Evolutionary conservation across 2,888 invertebrate genomes (phyloP).

Genomic region (Tachina lurida): DNA sequence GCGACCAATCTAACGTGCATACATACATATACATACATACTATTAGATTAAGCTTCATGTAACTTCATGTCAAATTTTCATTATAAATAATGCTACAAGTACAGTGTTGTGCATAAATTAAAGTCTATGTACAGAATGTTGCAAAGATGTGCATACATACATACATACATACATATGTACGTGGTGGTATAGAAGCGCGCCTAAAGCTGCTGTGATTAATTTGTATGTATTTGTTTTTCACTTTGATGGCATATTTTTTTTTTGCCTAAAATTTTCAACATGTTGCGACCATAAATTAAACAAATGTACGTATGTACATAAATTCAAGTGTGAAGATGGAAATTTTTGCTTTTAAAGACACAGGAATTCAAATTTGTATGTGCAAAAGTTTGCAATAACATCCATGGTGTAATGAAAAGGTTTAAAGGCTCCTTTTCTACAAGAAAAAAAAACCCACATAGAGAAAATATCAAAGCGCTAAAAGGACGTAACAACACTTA

Average conservation of each 20-base stretch:
- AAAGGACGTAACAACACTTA: background rate
- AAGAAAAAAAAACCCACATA: background rate
- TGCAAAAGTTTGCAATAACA: background rate
- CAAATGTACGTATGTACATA: too few species aligned
- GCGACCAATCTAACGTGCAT: too few species aligned
- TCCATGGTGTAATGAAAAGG: background rate
- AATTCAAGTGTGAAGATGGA: too few species aligned
- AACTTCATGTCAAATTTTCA: too few species aligned
- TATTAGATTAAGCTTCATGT: too few species aligned
- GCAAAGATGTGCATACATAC: too few species aligned
- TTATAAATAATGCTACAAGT: too few species aligned
- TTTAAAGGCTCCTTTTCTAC: background rate
- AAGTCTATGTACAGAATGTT: too few species aligned
- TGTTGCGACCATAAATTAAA: background rate
- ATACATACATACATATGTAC: background rate
- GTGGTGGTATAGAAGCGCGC: too few species aligned
- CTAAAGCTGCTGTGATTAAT: constrained; percentile 2
- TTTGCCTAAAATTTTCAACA: background rate
- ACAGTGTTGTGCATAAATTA: too few species aligned
- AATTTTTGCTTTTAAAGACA: too few species aligned
- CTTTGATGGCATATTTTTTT: background rate
- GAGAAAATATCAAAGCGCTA: background rate
- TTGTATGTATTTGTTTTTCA: background rate
- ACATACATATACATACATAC: too few species aligned
- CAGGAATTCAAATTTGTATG: background rate